Percentiles rank a stretch among this genome's conserved stretches.
phyloP scores from a whole-genome alignment of 2,797 vertebrate genomes.

The Bovichtus diacanthus region DNA sequence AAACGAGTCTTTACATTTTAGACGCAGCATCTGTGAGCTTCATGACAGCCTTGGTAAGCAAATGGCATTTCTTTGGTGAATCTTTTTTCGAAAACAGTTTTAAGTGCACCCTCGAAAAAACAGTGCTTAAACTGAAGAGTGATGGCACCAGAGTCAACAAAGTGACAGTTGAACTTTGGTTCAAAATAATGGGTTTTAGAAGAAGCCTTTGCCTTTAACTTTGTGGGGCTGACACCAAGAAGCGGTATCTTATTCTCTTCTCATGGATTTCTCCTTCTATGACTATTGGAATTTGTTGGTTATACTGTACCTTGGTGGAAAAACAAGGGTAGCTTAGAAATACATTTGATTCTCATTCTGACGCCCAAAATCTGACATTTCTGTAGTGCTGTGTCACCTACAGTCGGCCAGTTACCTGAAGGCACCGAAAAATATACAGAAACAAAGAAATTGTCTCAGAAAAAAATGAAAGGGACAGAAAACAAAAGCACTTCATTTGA shows the following conservation, averaged over 20 bases:
- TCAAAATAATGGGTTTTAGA: slow-evolving; percentile 15
- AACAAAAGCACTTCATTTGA: not conserved
- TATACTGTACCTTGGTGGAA: not conserved
- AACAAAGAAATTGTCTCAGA: not conserved
- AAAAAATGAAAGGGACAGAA: not conserved
- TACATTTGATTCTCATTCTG: not conserved
- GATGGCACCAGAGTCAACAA: not conserved
- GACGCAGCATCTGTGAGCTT: not conserved
- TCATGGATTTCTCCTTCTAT: not conserved
- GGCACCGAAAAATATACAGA: not conserved
- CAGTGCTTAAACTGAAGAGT: not conserved
- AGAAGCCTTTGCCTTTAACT: not conserved
- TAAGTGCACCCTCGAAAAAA: not conserved
- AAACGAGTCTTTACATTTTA: too few relatives aligned
- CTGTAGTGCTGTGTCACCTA: slow-evolving; percentile 3
- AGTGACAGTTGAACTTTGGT: not conserved
- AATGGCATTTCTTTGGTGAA: not conserved
- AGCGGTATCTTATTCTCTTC: not conserved
- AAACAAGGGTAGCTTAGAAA: slow-evolving; percentile 1
- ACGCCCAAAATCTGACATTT: slow-evolving; percentile 6
- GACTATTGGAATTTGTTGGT: not conserved
- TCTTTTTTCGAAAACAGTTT: not conserved
- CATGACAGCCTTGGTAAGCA: not conserved
- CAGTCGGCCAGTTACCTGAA: not conserved
- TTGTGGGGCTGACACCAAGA: not conserved